Evolutionary conservation across 1,140 invertebrate species (phyloP).

Genomic region (Wasmannia auropunctata): DNA sequence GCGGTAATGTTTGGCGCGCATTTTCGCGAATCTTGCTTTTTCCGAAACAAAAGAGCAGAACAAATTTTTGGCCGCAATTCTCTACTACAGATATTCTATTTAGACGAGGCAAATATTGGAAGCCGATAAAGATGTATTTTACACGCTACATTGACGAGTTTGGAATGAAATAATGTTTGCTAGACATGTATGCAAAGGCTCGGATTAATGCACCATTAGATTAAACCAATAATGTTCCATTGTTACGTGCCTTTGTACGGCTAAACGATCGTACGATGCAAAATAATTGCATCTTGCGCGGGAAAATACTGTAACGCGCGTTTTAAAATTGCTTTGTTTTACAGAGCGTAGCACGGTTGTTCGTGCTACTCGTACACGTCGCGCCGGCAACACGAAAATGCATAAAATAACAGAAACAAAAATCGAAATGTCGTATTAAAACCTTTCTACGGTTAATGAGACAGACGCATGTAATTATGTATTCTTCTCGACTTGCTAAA

Average conservation of each 20-base stretch:
- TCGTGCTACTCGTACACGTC: not conserved
- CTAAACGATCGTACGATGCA: constrained; percentile 26
- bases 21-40: not conserved
- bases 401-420: not conserved
- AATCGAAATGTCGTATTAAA: not conserved
- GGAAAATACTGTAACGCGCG: not conserved
- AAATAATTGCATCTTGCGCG: constrained; percentile 38
- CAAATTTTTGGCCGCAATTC: not conserved
- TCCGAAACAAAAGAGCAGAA: not conserved
- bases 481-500: not conserved
- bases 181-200: constrained; percentile 16
- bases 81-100: not conserved
- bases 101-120: constrained; percentile 37
- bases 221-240: constrained; percentile 47
- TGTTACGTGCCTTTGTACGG: constrained; percentile 25
- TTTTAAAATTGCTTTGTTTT: constrained; percentile 7
- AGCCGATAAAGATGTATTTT: constrained; percentile 44
- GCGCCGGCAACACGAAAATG: not conserved
- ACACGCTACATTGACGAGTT: constrained; percentile 9
- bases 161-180: constrained; percentile 33
- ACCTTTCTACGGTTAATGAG: constrained; percentile 2
- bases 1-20: too few species aligned
- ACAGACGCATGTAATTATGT: not conserved
- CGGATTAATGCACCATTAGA: constrained; percentile 48
- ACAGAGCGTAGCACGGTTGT: not conserved